phyloP scores from a whole-genome alignment of 2,888 invertebrate species.

The Antheraea yamamai region DNA sequence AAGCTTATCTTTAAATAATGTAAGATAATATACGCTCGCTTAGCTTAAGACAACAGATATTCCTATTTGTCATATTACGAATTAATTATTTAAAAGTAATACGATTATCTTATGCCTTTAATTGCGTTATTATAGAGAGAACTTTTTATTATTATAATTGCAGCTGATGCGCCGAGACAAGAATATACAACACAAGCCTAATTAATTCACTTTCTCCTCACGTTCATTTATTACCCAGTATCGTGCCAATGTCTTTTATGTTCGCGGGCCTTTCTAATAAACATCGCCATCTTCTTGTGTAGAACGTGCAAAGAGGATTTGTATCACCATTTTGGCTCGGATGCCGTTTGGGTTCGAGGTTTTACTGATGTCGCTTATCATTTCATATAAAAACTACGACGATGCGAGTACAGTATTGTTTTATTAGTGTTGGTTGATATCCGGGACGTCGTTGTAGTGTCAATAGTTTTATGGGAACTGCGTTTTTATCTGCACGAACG shows the following conservation, averaged over 20 bases:
- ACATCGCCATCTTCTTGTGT: conserved; percentile 20
- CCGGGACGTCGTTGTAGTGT: not conserved
- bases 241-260: conserved; percentile 21
- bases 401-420: not conserved
- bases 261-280: conserved; percentile 21
- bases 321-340: conserved; percentile 7
- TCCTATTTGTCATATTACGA: not conserved
- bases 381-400: not conserved
- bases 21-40: not conserved
- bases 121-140: conserved; percentile 13
- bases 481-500: too few species aligned
- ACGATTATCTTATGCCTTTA: not conserved
- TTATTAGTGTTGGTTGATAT: not conserved
- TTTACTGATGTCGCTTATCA: not conserved
- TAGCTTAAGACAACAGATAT: not conserved
- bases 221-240: conserved; percentile 22
- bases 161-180: conserved; percentile 9
- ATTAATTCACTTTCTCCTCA: conserved; percentile 19
- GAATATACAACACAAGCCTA: conserved; percentile 4
- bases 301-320: conserved; percentile 16
- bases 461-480: too few species aligned
- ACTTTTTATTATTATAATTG: conserved; percentile 18
- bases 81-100: not conserved
- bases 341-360: not conserved
- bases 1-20: not conserved